These are phyloP conservation scores for Lepidurus apus DNA, from an alignment of 1,140 invertebrate species.

Conservation along the genomic window DNA sequence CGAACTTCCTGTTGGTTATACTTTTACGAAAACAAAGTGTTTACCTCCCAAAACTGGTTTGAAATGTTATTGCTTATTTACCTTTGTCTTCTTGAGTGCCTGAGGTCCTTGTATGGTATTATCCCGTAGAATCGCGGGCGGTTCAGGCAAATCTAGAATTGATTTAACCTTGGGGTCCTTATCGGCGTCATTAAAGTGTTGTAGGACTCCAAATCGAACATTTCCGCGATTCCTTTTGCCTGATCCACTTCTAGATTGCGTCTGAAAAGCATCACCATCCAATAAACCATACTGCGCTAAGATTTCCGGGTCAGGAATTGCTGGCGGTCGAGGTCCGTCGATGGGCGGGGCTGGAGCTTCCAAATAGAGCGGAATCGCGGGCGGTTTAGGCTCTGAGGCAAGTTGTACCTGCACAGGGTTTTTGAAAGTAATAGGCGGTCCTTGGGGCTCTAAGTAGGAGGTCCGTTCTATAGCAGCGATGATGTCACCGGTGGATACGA, in stretches of 20 bases:
- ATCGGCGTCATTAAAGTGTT: background rate
- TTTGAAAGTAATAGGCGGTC: conserved; percentile 19
- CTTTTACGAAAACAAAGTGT: background rate
- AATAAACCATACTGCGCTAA: conserved; percentile 23
- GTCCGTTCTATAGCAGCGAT: background rate
- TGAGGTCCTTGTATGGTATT: background rate
- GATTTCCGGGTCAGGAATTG: conserved; percentile 28
- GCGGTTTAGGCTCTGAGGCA: conserved; percentile 23
- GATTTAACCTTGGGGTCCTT: background rate
- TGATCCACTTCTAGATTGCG: background rate
- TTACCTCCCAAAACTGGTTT: background rate
- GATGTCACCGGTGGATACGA: background rate
- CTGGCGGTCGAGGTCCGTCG: conserved; percentile 24
- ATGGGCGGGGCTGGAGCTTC: conserved; percentile 32
- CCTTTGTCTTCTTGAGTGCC: background rate
- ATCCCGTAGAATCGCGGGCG: background rate
- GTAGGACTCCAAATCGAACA: background rate
- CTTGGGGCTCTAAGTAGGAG: conserved; percentile 13
- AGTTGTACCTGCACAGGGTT: background rate
- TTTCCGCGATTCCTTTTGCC: background rate
- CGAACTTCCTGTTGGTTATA: background rate
- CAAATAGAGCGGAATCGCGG: conserved; percentile 17
- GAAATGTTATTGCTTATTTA: background rate
- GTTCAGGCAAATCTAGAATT: background rate
- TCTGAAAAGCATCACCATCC: background rate